phyloP scores from a whole-genome alignment of 2,113 vertebrate species.

The Hemiscyllium ocellatum region DNA sequence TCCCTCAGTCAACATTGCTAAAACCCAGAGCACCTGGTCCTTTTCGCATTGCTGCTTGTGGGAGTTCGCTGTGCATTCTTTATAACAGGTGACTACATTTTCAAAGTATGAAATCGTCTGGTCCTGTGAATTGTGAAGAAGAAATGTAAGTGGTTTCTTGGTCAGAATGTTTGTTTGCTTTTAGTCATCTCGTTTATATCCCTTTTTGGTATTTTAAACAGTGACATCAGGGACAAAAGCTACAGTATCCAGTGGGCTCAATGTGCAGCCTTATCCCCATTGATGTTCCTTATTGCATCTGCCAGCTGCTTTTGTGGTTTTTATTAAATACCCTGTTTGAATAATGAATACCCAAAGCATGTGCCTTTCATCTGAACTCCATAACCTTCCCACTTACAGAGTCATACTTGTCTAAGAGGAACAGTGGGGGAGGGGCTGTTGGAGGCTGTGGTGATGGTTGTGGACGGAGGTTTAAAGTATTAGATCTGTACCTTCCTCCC shows the following conservation, averaged over 20 bases:
- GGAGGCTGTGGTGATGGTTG: too few relatives aligned
- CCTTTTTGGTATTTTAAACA: not conserved
- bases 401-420: not conserved
- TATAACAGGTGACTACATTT: not conserved
- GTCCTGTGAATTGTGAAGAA: not conserved
- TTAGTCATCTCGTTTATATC: not conserved
- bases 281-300: not conserved
- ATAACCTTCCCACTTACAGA: not conserved
- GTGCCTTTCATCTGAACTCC: conserved; percentile 9
- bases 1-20: not conserved
- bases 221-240: not conserved
- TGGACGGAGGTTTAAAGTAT: not conserved
- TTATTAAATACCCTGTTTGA: not conserved
- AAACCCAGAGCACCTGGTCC: not conserved
- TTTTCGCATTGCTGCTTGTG: not conserved
- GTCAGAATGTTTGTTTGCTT: not conserved
- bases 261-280: not conserved
- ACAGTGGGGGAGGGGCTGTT: not conserved
- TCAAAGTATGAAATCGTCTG: not conserved
- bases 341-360: conserved; percentile 16
- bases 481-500: not conserved
- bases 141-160: not conserved
- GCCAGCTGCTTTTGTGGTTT: conserved; percentile 28
- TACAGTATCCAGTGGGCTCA: not conserved
- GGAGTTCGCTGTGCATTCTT: not conserved